Base-by-base conservation (phyloP, 1,140 invertebrate species). In the Penaeus chinensis region DNA sequence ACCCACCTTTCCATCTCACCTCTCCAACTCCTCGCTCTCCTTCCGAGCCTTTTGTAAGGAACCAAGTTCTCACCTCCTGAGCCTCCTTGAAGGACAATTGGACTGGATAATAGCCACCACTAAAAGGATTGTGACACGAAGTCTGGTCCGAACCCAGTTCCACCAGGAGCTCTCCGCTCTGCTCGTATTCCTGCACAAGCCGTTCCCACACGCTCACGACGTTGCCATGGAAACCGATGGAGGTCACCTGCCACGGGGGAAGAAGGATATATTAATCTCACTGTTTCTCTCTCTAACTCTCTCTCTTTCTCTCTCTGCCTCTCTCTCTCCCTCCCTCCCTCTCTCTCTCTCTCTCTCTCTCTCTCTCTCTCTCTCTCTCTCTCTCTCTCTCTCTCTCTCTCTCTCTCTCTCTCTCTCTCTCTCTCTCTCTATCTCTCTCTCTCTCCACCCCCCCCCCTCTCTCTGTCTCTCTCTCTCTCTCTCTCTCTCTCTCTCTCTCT, bases 111-210 rank as follows among this genome's bases (percentile, higher is more conserved):
- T 95, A 95, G 7, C 95, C 95, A 3, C 95, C 95, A 76, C 93
- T 93, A 91, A 93, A 95, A 11, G 94, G 94, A 91, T 95, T 95
- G 91, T 95, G 95, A 88, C 94, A 94, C 10, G 95, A 95, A 11
- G 95, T 95, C 91, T 95, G 95, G 91, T 96, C 95, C 16, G 94
- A 95, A 5, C 94, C 95, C 11, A 96, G 90, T 62, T 95, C 95
- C 7, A 94, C 94, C 11, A 95, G 90, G 7, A 93, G 89, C 71
- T 95, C 94, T 37, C 94, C 93, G 16, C 93, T 94, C 18, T 90
- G 91, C 71, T 94, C 92, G 89, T 93, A 93, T 89, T 95, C 94
- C 27, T 92, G 89, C 20, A 92, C 93, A 37, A 95, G 90, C 79
- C 93, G 91, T 91, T 95, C 95, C 95, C 95, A 95, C 22, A 95